phyloP scores from a whole-genome alignment of 2,888 invertebrate species.

The Morpho deidamia region DNA sequence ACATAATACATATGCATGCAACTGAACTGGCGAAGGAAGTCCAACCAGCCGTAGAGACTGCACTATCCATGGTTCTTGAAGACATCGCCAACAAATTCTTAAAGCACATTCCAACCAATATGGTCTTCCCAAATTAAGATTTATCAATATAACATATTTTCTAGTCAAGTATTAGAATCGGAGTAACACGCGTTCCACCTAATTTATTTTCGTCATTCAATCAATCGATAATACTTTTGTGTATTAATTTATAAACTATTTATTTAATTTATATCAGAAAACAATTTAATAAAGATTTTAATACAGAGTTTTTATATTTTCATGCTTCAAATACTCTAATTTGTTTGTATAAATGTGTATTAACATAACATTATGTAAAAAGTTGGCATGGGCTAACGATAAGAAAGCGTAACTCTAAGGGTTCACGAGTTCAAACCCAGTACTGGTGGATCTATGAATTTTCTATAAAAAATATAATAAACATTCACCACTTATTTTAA shows the following conservation, averaged over 20 bases:
- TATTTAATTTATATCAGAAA: conserved; percentile 1
- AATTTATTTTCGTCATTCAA: background rate
- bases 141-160: background rate
- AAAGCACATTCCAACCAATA: conserved; percentile 61
- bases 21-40: conserved; percentile 75
- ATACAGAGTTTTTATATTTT: too few relatives aligned
- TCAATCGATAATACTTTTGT: too few relatives aligned
- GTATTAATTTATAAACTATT: background rate
- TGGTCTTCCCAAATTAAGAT: conserved; percentile 61
- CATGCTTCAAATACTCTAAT: too few relatives aligned
- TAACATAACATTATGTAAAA: too few relatives aligned
- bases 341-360: too few relatives aligned
- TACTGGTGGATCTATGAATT: too few relatives aligned
- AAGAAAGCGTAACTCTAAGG: too few relatives aligned
- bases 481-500: too few relatives aligned
- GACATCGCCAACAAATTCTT: conserved; percentile 77
- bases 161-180: background rate
- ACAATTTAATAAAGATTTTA: too few relatives aligned
- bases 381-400: too few relatives aligned
- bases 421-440: too few relatives aligned
- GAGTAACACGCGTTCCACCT: background rate
- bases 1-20: conserved; percentile 78
- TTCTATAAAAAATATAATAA: too few relatives aligned
- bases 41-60: conserved; percentile 78
- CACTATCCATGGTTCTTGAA: conserved; percentile 77